Evolutionary conservation across 2,797 vertebrate species (phyloP).

Genomic region (Takifugu rubripes): DNA sequence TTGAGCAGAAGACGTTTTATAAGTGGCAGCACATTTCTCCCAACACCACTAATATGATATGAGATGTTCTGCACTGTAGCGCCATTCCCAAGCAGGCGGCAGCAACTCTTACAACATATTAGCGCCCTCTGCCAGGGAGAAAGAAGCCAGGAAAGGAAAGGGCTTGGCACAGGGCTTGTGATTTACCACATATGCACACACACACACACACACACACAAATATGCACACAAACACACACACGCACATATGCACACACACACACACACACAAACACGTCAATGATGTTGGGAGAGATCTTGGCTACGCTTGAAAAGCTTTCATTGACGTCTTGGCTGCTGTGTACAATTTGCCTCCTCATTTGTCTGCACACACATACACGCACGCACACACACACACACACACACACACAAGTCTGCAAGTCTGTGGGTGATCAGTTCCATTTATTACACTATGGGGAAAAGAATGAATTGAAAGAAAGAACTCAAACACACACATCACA

Average conservation of each 20-base stretch:
- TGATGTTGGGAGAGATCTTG: conserved; percentile 39
- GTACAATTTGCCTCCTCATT: conserved; percentile 70
- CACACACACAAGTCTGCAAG: conserved; percentile 51
- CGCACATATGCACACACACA: conserved; percentile 23
- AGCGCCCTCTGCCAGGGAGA: conserved; percentile 53
- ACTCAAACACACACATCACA: conserved; percentile 24
- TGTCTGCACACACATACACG: conserved; percentile 28
- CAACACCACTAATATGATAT: not conserved
- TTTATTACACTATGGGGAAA: conserved; percentile 63
- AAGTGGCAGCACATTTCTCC: not conserved
- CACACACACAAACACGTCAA: conserved; percentile 20
- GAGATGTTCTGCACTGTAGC: conserved; percentile 7
- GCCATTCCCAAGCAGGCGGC: conserved; percentile 47
- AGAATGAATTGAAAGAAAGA: conserved; percentile 46
- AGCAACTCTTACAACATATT: conserved; percentile 59
- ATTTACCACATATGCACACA: conserved; percentile 27
- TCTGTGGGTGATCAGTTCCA: conserved; percentile 59
- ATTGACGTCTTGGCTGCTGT: conserved; percentile 60
- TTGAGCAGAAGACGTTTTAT: not conserved
- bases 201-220: conserved; percentile 23
- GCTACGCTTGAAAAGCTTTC: conserved; percentile 59
- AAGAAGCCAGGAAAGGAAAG: conserved; percentile 50
- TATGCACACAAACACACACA: conserved; percentile 23
- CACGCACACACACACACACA: conserved; percentile 17
- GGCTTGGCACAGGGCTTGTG: conserved; percentile 46